Conservation (phyloP, 2,797 vertebrate genomes). For the Kryptolebias ocellatus region DNA sequence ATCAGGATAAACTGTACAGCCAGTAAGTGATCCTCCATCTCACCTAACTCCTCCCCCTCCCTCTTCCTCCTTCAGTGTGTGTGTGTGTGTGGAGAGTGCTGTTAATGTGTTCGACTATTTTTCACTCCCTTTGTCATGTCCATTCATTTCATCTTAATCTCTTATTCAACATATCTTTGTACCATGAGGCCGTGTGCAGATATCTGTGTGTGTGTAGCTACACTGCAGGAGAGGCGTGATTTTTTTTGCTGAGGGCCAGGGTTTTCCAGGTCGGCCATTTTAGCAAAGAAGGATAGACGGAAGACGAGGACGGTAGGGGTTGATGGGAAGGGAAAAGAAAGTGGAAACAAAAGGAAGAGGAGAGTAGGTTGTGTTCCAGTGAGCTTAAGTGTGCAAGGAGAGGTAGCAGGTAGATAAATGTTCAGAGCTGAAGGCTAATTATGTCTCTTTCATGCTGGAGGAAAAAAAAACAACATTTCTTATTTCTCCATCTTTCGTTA, state of each 20-base stretch:
- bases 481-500: constrained; percentile 46
- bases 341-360: constrained; percentile 4
- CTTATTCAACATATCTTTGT: constrained; percentile 52
- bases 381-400: constrained; percentile 36
- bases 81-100: constrained; percentile 19
- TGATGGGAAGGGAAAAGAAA: constrained; percentile 13
- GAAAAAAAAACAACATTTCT: constrained; percentile 70
- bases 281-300: constrained; percentile 66
- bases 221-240: constrained; percentile 64
- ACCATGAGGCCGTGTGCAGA: constrained; percentile 40
- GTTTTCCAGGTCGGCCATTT: constrained; percentile 81
- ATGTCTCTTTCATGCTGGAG: constrained; percentile 64
- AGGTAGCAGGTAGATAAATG: constrained; percentile 53
- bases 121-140: constrained; percentile 48
- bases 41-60: constrained; percentile 68
- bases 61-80: constrained; percentile 49
- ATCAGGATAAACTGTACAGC: constrained; percentile 99
- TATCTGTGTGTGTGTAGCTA: constrained; percentile 46
- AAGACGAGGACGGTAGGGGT: constrained; percentile 44
- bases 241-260: constrained; percentile 78
- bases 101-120: constrained; percentile 51
- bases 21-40: constrained; percentile 95
- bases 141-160: constrained; percentile 42
- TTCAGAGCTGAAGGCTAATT: constrained; percentile 63
- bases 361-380: constrained; percentile 39